Evolutionary conservation across 2,797 vertebrate genomes (phyloP).

Genomic region (Moxostoma hubbsi): DNA sequence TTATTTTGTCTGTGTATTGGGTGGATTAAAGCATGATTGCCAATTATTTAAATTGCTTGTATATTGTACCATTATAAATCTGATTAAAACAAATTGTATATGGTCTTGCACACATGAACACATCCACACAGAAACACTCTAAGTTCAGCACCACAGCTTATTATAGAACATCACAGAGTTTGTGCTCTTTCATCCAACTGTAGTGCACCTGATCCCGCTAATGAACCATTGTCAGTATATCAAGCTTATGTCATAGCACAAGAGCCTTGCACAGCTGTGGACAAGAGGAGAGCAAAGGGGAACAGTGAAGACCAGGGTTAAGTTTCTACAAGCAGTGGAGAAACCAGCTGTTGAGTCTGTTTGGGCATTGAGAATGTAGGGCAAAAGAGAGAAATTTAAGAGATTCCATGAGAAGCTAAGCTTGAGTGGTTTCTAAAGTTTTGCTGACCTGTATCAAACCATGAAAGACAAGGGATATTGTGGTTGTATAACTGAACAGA

Average conservation of each 20-base stretch:
- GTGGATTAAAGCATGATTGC: neutral
- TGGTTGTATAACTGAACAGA: neutral
- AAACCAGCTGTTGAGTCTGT: constrained; percentile 77
- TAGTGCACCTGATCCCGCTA: neutral
- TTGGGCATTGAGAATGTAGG: constrained; percentile 62
- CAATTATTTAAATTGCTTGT: neutral
- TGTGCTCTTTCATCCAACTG: neutral
- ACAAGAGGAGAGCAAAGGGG: neutral
- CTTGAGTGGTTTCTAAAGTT: constrained; percentile 58
- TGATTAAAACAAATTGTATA: constrained; percentile 1
- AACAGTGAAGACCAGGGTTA: constrained; percentile 31
- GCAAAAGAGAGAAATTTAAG: constrained; percentile 75
- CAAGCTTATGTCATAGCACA: constrained; percentile 24
- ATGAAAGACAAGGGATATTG: neutral
- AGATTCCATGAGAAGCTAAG: constrained; percentile 71
- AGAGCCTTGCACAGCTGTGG: neutral
- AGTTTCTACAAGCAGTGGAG: constrained; percentile 51
- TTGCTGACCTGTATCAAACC: constrained; percentile 23
- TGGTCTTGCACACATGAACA: neutral
- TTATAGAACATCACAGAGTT: neutral
- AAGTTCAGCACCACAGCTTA: neutral
- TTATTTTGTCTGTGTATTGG: constrained; percentile 1
- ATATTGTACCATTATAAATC: neutral
- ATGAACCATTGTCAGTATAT: constrained; percentile 16
- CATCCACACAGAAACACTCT: neutral